These are phyloP conservation scores for Strix occidentalis DNA, from an alignment of 2,797 vertebrate species.

Conservation along the genomic window DNA sequence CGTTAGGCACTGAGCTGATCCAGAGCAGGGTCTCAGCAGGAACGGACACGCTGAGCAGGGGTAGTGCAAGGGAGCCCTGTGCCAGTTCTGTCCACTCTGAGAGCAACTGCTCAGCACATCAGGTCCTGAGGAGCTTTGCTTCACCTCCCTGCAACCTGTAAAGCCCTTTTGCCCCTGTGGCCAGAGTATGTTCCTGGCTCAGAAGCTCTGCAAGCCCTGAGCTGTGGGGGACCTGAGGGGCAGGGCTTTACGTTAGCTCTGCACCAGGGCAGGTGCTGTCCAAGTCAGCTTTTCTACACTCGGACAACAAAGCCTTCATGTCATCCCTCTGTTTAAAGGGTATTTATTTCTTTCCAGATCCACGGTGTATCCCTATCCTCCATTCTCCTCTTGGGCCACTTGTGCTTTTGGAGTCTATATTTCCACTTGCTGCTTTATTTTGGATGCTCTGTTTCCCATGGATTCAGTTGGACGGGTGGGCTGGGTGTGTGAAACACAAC, in stretches of 20 bases:
- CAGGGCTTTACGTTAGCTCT: not conserved
- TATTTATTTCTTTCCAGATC: not conserved
- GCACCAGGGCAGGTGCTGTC: not conserved
- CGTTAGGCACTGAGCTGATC: accelerated
- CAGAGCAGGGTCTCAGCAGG: not conserved
- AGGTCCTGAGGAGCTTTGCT: not conserved
- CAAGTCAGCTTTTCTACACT: not conserved
- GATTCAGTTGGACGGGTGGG: not conserved
- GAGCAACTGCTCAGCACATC: accelerated
- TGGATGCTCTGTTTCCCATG: not conserved
- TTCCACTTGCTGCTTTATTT: not conserved
- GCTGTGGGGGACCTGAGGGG: not conserved
- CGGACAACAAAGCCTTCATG: not conserved
- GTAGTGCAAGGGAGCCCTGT: not conserved
- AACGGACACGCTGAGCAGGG: not conserved
- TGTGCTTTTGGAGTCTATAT: not conserved
- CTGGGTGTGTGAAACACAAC: not conserved
- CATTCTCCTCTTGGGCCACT: not conserved
- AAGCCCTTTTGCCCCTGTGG: not conserved
- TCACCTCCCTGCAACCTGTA: accelerated
- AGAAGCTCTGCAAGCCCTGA: not conserved
- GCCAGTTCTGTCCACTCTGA: not conserved
- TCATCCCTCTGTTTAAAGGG: not conserved
- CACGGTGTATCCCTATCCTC: accelerated
- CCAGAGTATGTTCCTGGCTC: not conserved